Evolutionary conservation across 2,888 invertebrate species (phyloP).

Genomic region (Stenotaenia linearis): DNA sequence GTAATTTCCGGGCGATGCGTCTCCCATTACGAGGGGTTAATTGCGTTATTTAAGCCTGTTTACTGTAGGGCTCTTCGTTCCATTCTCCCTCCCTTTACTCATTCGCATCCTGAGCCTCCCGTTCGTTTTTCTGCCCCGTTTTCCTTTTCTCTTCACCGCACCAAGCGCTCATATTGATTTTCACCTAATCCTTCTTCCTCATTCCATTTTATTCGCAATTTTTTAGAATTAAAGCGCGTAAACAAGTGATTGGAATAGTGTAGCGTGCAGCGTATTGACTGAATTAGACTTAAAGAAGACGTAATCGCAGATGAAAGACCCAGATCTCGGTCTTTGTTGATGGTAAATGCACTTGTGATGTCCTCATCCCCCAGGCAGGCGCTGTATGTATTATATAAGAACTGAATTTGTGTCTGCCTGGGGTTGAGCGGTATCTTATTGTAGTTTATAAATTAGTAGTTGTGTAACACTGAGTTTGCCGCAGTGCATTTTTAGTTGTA

Average conservation of each 20-base stretch:
- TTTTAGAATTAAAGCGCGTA: background rate
- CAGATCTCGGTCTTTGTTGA: background rate
- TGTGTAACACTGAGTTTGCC: no score
- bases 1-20: constrained; percentile 9
- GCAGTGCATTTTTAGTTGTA: no score
- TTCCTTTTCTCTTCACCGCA: background rate
- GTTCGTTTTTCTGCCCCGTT: background rate
- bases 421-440: no score
- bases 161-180: background rate
- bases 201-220: background rate
- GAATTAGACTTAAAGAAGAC: background rate
- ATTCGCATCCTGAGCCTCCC: background rate
- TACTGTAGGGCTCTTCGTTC: background rate
- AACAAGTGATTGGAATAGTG: background rate
- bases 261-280: background rate
- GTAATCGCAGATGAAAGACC: background rate
- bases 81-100: background rate
- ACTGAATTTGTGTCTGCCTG: background rate
- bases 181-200: background rate
- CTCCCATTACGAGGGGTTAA: constrained; percentile 9
- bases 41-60: constrained; percentile 3
- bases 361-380: background rate
- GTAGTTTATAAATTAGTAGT: no score
- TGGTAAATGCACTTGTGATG: background rate
- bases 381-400: background rate